A percentile compares a stretch with the other conserved stretches of the same genome.
phyloP scores from a whole-genome alignment of 2,113 vertebrate species.

The Cygnus atratus region DNA sequence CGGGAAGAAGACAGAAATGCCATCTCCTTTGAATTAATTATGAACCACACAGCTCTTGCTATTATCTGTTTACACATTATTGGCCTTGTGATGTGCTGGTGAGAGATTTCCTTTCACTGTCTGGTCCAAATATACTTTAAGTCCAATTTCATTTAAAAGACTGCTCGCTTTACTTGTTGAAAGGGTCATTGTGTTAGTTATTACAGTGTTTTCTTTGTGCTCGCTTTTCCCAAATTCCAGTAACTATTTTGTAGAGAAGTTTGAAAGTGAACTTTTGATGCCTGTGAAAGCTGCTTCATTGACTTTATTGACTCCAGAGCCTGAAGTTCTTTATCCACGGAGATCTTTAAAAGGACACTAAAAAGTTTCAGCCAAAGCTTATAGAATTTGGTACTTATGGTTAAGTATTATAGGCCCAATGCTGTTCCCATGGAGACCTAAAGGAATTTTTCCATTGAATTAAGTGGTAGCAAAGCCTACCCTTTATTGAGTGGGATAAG shows the following conservation, averaged over 20 bases:
- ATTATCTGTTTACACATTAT: constrained; percentile 60
- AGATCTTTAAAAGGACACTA: constrained; percentile 52
- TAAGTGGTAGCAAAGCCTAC: constrained; percentile 26
- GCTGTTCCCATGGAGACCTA: constrained; percentile 54
- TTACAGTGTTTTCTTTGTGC: constrained; percentile 66
- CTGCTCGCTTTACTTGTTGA: constrained; percentile 37
- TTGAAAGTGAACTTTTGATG: constrained; percentile 55
- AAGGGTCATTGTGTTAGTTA: constrained; percentile 62
- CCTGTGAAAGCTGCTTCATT: constrained; percentile 50
- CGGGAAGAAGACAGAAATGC: constrained; percentile 30
- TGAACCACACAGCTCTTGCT: constrained; percentile 41
- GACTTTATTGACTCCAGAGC: constrained; percentile 51
- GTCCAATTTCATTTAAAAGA: constrained; percentile 46
- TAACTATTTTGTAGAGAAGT: constrained; percentile 42
- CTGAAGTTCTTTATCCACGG: constrained; percentile 22
- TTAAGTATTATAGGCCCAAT: constrained; percentile 32
- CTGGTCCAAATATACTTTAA: constrained; percentile 19
- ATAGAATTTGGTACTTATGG: constrained; percentile 55
- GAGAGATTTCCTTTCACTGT: constrained; percentile 59
- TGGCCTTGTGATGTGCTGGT: constrained; percentile 53
- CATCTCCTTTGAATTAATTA: constrained; percentile 63
- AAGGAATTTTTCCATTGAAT: constrained; percentile 58
- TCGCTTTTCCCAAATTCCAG: constrained; percentile 41
- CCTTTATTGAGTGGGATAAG: constrained; percentile 6
- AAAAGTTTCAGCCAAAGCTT: constrained; percentile 54